phyloP scores from a whole-genome alignment of 2,888 invertebrate genomes.

The Eupithecia dodoneata region DNA sequence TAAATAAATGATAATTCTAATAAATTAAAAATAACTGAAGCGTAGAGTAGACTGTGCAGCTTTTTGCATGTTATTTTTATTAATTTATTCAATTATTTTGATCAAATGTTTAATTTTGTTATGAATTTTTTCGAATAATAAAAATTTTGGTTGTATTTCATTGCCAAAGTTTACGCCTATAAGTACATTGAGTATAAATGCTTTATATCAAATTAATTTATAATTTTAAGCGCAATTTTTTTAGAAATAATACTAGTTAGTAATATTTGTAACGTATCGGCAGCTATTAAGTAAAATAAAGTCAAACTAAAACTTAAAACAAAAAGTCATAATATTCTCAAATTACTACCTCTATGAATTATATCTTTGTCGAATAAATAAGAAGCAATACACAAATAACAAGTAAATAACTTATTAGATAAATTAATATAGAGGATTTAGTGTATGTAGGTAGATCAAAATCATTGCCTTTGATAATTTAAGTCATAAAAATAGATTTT shows the following conservation, averaged over 20 bases:
- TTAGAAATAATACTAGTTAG: background rate
- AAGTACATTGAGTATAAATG: conserved; percentile 10
- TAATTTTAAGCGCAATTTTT: background rate
- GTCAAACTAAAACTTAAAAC: background rate
- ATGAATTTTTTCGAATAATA: conserved; percentile 7
- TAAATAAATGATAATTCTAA: background rate
- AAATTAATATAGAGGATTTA: background rate
- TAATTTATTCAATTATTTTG: background rate
- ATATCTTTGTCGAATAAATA: background rate
- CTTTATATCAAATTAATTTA: background rate
- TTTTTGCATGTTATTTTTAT: background rate
- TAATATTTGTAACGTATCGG: background rate
- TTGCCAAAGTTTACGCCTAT: conserved; percentile 37
- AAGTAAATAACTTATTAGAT: background rate
- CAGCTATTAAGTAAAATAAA: background rate
- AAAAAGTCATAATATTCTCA: background rate
- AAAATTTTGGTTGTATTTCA: conserved; percentile 35
- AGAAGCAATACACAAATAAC: background rate
- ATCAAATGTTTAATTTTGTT: background rate
- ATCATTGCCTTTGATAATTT: conserved; percentile 20
- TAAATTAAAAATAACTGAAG: background rate
- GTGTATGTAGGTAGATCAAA: background rate
- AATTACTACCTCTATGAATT: background rate
- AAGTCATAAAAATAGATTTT: conserved; percentile 10
- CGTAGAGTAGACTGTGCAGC: background rate